Conservation (phyloP, 2,888 invertebrate species). For the Tenthredo amoena region DNA sequence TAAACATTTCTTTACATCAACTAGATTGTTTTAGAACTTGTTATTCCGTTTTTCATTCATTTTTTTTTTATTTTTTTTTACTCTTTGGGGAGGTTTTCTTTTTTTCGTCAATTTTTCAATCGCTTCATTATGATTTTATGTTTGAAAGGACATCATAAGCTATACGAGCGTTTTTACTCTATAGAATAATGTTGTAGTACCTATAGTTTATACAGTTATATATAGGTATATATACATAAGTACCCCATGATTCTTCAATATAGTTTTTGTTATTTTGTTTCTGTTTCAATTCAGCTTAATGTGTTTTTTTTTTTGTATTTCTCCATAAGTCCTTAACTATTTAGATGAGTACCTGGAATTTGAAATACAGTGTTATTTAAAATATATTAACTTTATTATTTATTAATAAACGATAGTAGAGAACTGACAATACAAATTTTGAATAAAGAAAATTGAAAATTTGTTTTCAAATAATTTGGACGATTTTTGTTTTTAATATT, state of each 20-base stretch:
- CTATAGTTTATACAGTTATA: not conserved
- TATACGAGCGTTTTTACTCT: not conserved
- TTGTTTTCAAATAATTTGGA: not conserved
- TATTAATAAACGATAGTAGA: not conserved
- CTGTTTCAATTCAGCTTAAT: not conserved
- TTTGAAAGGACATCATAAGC: not conserved
- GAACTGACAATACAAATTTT: not conserved
- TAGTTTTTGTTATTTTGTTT: not conserved
- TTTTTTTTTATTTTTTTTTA: not conserved
- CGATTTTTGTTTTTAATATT: not conserved
- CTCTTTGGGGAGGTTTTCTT: not conserved
- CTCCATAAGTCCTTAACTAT: not conserved
- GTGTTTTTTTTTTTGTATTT: not conserved
- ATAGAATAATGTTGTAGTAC: not conserved
- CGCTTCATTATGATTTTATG: not conserved
- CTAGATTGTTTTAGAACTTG: not conserved
- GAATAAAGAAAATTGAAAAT: not conserved
- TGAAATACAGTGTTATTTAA: conserved; percentile 1
- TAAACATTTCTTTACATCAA: not conserved
- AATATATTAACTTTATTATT: not conserved
- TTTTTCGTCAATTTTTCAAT: not conserved
- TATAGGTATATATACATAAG: not conserved
- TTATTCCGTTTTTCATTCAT: not conserved
- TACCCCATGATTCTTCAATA: not conserved
- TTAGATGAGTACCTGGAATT: conserved; percentile 13